Evolutionary conservation across 2,797 vertebrate species (phyloP).

Genomic region (Cossypha dichroa): DNA sequence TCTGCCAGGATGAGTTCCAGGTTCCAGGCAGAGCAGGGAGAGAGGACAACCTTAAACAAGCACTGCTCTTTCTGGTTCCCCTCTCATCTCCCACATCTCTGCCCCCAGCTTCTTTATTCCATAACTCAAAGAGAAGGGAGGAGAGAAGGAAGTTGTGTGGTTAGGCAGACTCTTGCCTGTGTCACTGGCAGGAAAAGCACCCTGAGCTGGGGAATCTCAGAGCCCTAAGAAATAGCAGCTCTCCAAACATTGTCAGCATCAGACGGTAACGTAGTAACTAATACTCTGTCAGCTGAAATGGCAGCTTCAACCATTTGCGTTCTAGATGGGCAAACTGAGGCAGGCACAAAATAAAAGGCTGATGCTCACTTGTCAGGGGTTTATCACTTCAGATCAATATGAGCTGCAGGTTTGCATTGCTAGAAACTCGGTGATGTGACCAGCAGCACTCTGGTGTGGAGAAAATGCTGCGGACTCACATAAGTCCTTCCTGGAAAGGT

Average conservation of each 20-base stretch:
- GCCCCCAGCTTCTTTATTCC: neutral
- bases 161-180: neutral
- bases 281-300: neutral
- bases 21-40: neutral
- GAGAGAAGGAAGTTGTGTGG: neutral
- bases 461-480: rapidly evolving
- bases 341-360: neutral
- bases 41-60: neutral
- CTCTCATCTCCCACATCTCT: neutral
- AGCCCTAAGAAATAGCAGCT: neutral
- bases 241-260: neutral
- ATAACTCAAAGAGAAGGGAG: neutral
- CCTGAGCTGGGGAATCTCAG: neutral
- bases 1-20: neutral
- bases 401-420: neutral
- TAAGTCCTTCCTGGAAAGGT: neutral
- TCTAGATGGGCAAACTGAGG: neutral
- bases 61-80: neutral
- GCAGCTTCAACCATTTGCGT: neutral
- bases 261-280: neutral
- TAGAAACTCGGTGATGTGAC: neutral
- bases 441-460: neutral
- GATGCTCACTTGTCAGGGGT: neutral
- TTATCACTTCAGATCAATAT: neutral
- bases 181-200: neutral